A percentile compares a stretch with the other conserved stretches of the same genome.
phyloP scores from a whole-genome alignment of 2,113 vertebrate species.

The Maccullochella peelii region DNA sequence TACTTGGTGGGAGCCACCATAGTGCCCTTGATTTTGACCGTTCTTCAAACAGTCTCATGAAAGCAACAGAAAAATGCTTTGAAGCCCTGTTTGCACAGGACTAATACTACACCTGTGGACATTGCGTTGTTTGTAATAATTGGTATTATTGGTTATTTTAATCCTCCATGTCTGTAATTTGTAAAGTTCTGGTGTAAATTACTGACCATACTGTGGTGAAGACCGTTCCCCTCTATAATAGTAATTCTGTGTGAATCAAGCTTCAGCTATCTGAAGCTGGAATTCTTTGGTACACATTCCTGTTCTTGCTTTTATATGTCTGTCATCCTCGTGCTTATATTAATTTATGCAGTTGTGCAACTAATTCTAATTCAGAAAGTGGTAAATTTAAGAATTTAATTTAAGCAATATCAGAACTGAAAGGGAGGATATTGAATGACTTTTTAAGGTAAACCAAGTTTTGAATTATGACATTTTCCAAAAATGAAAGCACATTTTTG shows the following conservation, averaged over 20 bases:
- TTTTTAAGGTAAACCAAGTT: background rate
- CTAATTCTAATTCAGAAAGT: background rate
- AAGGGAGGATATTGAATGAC: background rate
- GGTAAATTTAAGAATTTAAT: background rate
- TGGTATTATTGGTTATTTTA: constrained; percentile 33
- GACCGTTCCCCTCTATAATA: constrained; percentile 23
- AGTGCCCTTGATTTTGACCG: constrained; percentile 17
- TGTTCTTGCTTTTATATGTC: background rate
- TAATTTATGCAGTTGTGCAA: background rate
- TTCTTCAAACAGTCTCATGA: constrained; percentile 9
- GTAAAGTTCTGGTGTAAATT: constrained; percentile 36
- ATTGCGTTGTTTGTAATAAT: constrained; percentile 37
- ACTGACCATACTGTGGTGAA: background rate
- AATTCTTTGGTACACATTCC: background rate
- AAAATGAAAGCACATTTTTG: background rate
- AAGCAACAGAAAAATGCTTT: constrained; percentile 47
- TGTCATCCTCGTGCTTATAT: background rate
- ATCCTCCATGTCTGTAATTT: constrained; percentile 54
- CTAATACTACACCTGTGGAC: constrained; percentile 40
- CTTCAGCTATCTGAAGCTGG: background rate
- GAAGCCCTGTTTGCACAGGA: constrained; percentile 23
- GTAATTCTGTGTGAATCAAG: constrained; percentile 39
- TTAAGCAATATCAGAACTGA: background rate
- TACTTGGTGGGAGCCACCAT: constrained; percentile 23
- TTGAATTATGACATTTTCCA: background rate